Evolutionary conservation across 2,113 vertebrate species (phyloP).

Genomic region (Cygnus atratus): DNA sequence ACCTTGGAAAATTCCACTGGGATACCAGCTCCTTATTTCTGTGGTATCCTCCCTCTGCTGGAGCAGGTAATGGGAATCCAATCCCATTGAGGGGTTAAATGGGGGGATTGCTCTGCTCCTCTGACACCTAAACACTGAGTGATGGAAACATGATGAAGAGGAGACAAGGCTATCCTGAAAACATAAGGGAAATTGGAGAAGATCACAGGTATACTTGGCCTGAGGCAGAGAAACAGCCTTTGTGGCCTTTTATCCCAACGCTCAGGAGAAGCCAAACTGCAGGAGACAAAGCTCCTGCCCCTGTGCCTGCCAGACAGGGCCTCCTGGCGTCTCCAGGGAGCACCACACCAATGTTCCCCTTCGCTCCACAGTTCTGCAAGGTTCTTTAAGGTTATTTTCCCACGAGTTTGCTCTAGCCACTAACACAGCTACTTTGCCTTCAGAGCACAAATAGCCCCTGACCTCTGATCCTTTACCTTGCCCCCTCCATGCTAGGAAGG

Average conservation of each 20-base stretch:
- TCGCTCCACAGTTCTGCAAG: not conserved
- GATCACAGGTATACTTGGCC: not conserved
- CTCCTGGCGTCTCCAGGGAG: not conserved
- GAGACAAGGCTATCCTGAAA: not conserved
- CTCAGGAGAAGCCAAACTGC: not conserved
- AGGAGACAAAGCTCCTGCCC: not conserved
- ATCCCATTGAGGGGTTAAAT: not conserved
- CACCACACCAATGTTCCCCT: not conserved
- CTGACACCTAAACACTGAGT: rapidly evolving
- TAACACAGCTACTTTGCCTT: not conserved
- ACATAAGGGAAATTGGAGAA: rapidly evolving
- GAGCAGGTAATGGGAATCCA: not conserved
- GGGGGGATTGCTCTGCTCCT: not conserved
- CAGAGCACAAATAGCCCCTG: rapidly evolving
- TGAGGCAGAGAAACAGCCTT: not conserved
- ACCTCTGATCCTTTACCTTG: not conserved
- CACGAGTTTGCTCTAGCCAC: not conserved
- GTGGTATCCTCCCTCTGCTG: not conserved
- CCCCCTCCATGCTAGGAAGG: not conserved
- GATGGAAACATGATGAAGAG: not conserved
- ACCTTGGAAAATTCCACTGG: not conserved
- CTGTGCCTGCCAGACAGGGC: not conserved
- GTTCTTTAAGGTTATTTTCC: not conserved
- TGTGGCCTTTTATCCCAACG: not conserved
- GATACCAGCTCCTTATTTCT: not conserved